Base-by-base conservation (phyloP, 2,888 invertebrate species). In the Limnephilus auricula region DNA sequence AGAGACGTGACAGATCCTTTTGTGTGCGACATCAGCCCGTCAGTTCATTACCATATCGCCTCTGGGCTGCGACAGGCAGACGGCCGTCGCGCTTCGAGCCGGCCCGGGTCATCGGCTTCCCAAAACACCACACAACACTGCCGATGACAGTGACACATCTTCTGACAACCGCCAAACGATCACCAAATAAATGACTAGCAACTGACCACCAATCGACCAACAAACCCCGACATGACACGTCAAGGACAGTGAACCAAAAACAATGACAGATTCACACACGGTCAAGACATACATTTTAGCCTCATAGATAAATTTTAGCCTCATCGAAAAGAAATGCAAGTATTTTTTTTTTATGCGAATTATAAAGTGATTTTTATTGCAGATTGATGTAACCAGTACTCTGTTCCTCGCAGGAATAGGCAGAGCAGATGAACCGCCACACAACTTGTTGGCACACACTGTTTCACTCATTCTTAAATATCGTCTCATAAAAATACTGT, bases 61-160 rank as follows among this genome's bases (percentile, higher is more conserved):
- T 15, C 12, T n/a, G 37, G 84, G 40, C 25, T 25, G 40, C 13
- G 13, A 25, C 45, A 30, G 25, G n/a, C 84, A 40, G n/a, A 10
- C 84, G 79, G 79, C 31, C 2, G 30, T 34, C 83, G 34, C 83
- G 10, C 83, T 2, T 32, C 32, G 83, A 31, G 18, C 45, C 86
- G 45, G 86, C 82, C 25, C 13, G 85, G 86, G 86, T 86, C 86
- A 86, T 50, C 86, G 86, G 30, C 86, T 86, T 50, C n/a, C 30
- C 86, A 50, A 31, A n/a, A 30, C 45, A 31, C 30, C 30, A 13
- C 40, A 15, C 13, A 6, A 3, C 86, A 50, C 86, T 32, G 85
- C 85, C 10, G 34, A n/a, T 32, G 80, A 18, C 80, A 13, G 79
- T 79, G 79, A 79, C 79, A 79, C 80, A 80, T 80, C 80, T 80